Percentiles rank a stretch among this genome's conserved stretches.
Conservation (phyloP, 2,113 vertebrate genomes). For the Panthera tigris region DNA sequence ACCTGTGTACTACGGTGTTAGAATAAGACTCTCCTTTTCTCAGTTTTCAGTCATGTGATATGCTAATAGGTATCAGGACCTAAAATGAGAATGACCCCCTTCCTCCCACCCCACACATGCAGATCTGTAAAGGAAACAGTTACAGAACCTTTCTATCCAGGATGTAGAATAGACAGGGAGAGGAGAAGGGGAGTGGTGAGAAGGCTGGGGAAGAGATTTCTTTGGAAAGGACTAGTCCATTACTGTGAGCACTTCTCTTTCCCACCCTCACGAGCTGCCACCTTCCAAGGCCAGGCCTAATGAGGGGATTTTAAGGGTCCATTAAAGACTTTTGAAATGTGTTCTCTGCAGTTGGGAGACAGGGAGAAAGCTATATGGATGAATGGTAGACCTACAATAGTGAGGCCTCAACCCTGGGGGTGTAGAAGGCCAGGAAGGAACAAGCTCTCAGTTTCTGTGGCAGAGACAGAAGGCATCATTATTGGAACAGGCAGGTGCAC, state of each 20-base stretch:
- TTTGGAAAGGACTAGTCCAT: neutral
- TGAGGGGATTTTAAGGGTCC: neutral
- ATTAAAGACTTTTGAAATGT: neutral
- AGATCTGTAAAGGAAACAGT: neutral
- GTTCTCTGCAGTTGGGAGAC: neutral
- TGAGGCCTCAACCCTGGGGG: neutral
- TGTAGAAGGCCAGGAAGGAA: neutral
- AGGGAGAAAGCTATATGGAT: neutral
- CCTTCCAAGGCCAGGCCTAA: neutral
- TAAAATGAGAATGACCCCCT: neutral
- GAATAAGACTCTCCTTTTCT: neutral
- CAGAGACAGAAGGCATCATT: neutral
- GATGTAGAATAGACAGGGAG: neutral
- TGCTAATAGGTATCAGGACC: neutral
- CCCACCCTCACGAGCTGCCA: fast-evolving
- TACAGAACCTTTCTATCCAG: neutral
- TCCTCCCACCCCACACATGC: neutral
- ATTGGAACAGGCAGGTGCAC: neutral
- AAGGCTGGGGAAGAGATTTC: neutral
- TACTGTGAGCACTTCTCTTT: neutral
- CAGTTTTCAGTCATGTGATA: neutral
- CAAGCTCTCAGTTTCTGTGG: neutral
- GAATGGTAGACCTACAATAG: neutral
- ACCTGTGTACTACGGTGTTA: neutral
- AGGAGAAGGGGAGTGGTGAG: neutral